phyloP scores from a whole-genome alignment of 1,140 invertebrate genomes.

The Monochamus saltuarius region DNA sequence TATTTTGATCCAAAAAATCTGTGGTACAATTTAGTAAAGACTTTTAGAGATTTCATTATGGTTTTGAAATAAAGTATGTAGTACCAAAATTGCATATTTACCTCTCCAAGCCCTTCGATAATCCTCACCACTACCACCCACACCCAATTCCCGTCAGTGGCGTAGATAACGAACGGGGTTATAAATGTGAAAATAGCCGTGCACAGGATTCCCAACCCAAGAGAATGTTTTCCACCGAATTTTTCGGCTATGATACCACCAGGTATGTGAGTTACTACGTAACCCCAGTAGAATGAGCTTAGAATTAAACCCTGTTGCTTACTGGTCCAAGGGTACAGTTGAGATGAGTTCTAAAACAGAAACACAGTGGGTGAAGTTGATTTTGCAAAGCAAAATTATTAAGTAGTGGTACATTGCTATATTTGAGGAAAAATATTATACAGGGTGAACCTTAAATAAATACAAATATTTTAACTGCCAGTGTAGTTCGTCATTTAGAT shows the following conservation, averaged over 20 bases:
- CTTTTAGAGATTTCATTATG: too few species aligned
- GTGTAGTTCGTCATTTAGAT: too few species aligned
- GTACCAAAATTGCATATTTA: slow-evolving; percentile 62
- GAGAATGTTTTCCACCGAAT: slow-evolving; percentile 74
- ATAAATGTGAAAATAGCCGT: slow-evolving; percentile 74
- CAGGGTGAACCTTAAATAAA: too few species aligned
- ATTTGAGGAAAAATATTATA: too few species aligned
- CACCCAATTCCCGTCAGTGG: slow-evolving; percentile 57
- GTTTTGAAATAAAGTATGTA: too few species aligned
- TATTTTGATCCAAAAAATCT: too few species aligned
- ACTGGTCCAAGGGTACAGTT: slow-evolving; percentile 63
- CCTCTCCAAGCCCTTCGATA: slow-evolving; percentile 70
- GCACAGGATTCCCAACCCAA: slow-evolving; percentile 71
- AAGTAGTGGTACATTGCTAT: too few species aligned
- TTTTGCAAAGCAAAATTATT: too few species aligned
- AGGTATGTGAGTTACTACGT: slow-evolving; percentile 71
- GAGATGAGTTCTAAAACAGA: slow-evolving; percentile 28
- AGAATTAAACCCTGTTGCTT: slow-evolving; percentile 65
- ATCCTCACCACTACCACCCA: slow-evolving; percentile 64
- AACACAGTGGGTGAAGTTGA: background rate
- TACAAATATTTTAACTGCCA: too few species aligned
- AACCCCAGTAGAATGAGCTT: slow-evolving; percentile 74
- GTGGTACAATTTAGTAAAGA: too few species aligned
- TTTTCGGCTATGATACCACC: slow-evolving; percentile 74
- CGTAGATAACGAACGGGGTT: slow-evolving; percentile 63